Base-by-base conservation (phyloP, 2,113 vertebrate genomes). In the Miniopterus natalensis region DNA sequence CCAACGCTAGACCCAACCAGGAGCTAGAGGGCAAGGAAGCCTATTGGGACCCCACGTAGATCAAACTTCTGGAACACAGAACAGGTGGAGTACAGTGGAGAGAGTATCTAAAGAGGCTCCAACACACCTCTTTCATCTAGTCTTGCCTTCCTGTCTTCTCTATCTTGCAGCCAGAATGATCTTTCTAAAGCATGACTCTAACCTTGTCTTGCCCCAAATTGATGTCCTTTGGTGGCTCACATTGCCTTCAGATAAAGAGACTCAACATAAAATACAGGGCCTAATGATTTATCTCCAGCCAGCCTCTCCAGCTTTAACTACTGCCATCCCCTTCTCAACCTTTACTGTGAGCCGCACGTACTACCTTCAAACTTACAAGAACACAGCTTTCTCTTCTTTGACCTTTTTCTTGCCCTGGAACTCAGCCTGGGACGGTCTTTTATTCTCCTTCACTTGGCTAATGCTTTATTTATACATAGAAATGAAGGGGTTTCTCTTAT, bases 401-500 rank as follows among this genome's bases (percentile, higher is more conserved):
- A 65, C 27, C 20, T 45, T 94, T 85, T 57, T 31, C 36, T 45
- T 90, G 29, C 81, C 18, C 47, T 86, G 80, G 40, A 81, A 85
- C 51, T 92, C 25, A 61, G 18, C 27, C 51, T 78, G 31, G n/a
- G 78, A 74, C 84, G 14, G n/a, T 88, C 77, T 42, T 90, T 75
- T 6, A 13, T 71, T 83, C 36, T 73, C n/a, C 40, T 71, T 88
- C 45, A 61, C 31, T 84, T 68, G 6, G 45, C 55, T 78, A 77
- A 89, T 40, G 8, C 36, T n/a, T 36, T 49, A 66, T 21, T 57
- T 79, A 74, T 61, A 57, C 65, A 80, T 8, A 51, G 29, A 95
- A 79, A 94, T 18, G 23, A 92, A 94, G 42, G 12, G 23, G 25
- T 61, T 92, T 94, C 53, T 88, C 49, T 88, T 73, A 94, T 42